Base-by-base conservation (phyloP, 2,797 vertebrate genomes). In the Mionectes olivaceus region DNA sequence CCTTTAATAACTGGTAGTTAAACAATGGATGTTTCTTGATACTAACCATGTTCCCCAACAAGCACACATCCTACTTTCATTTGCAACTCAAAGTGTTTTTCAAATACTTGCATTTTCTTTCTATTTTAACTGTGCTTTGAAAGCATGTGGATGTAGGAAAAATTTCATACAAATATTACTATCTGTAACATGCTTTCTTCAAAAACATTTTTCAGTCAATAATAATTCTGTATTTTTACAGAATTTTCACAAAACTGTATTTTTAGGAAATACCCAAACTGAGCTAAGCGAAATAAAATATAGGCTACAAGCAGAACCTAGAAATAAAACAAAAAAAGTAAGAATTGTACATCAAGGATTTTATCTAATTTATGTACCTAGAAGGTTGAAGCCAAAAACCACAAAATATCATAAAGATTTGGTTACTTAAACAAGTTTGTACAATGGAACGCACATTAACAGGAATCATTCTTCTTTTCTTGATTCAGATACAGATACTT, bases 391-490 rank as follows among this genome's bases (percentile, higher is more conserved):
- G 9, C 2, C 56, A 83, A 65, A 3, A 75, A 81, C 53, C 19
- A 86, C 39, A 41, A 80, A 81, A 43, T 27, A 73, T 22, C 6
- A 21, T 32, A 35, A 87, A 79, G 44, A 63, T 43, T 65, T 57
- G 24, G 37, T 82, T 91, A 67, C 37, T 84, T 64, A 79, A 76
- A 33, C 23, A 82, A 91, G 28, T 28, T 79, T 80, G 80, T 70
- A 60, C 56, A 90, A 52, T 15, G 65, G 67, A 78, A 86, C 46
- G 56, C 13, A 85, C 50, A 80, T 30, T 76, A 22, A 82, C 61
- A 85, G 37, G 53, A 89, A 89, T 82, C 10, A 43, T 87, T 78
- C 61, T 94, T 80, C 83, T 93, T 91, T 80, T 46, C 71, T 89
- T 79, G 32, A 71, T 70, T 91, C 47, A 75, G 70, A 52, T 80